These are phyloP conservation scores for Pomacea maculata DNA, from an alignment of 1,140 invertebrate species.

Conservation along the genomic window DNA sequence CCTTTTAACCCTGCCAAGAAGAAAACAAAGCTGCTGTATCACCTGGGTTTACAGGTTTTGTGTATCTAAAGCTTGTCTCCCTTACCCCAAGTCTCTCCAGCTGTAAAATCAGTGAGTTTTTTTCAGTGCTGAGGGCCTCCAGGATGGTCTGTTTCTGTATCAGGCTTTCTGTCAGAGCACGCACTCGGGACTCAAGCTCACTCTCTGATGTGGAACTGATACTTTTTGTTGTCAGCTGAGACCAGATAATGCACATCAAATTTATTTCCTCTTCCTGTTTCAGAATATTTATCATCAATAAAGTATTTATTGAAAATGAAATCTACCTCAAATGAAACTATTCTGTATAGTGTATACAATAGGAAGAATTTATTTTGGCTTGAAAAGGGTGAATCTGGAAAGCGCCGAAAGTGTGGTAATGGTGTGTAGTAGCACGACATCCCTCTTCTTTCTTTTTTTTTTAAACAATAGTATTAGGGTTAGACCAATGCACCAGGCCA, in stretches of 20 bases:
- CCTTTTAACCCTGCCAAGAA: no score
- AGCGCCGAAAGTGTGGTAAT: no score
- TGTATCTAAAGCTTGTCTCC: not conserved
- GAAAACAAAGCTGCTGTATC: no score
- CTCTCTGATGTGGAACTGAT: conserved; percentile 68
- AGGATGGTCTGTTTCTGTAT: conserved; percentile 83
- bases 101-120: conserved; percentile 81
- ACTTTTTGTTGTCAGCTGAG: conserved; percentile 67
- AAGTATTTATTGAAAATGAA: not conserved
- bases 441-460: no score
- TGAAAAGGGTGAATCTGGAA: no score
- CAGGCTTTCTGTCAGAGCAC: conserved; percentile 79
- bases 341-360: not conserved
- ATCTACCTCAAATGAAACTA: not conserved
- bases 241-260: conserved; percentile 4
- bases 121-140: conserved; percentile 80
- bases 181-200: conserved; percentile 76
- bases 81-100: conserved; percentile 79
- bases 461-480: no score
- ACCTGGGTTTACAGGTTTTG: no score
- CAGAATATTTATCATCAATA: not conserved
- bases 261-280: not conserved
- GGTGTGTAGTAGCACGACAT: no score
- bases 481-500: no score
- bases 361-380: not conserved